Percentiles rank a stretch among this genome's conserved stretches.
Conservation (phyloP, 2,113 vertebrate genomes). For the Nyctibius bracteatus region DNA sequence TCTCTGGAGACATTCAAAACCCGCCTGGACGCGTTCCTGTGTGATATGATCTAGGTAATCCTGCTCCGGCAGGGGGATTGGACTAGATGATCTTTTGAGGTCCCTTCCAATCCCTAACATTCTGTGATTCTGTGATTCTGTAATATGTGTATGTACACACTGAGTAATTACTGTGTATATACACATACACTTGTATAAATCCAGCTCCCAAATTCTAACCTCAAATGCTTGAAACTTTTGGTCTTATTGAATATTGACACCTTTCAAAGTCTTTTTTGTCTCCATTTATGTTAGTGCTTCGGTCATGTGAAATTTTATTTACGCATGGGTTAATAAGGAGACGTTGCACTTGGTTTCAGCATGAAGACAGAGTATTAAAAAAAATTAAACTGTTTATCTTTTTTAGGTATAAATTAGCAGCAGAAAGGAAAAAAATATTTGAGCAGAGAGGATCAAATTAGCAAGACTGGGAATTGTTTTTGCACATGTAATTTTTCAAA, state of each 20-base stretch:
- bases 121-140: no score
- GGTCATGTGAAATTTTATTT: neutral
- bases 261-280: neutral
- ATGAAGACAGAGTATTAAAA: neutral
- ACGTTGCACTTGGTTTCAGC: neutral
- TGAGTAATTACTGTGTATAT: neutral
- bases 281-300: neutral
- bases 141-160: neutral
- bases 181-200: neutral
- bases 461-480: neutral
- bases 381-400: neutral
- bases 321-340: neutral
- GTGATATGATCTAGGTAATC: no score
- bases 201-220: neutral
- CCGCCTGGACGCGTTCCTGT: no score
- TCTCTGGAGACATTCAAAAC: no score
- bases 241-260: neutral
- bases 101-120: no score
- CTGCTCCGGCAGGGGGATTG: no score
- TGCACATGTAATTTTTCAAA: constrained; percentile 1
- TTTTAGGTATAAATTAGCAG: neutral
- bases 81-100: no score
- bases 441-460: neutral
- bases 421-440: constrained; percentile 11
- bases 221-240: neutral